These are phyloP conservation scores for Noctua fimbriata DNA, from an alignment of 2,888 invertebrate species.

Conservation along the genomic window DNA sequence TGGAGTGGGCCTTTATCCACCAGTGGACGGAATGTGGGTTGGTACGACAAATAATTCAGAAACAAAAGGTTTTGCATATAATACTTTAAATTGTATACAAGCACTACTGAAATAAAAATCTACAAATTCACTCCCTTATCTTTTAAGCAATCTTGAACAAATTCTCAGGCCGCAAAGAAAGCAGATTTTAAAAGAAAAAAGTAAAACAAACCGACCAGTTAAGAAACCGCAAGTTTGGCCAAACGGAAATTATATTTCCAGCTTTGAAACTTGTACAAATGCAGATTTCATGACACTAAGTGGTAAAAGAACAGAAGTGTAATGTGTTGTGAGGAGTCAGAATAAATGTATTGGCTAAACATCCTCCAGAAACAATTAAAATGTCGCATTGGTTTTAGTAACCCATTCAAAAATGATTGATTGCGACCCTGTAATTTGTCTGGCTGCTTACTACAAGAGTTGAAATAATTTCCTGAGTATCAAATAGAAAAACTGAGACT, in stretches of 20 bases:
- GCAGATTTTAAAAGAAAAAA: slow-evolving; percentile 23
- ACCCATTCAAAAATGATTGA: no score
- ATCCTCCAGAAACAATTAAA: no score
- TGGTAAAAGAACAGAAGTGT: not conserved
- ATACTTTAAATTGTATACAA: not conserved
- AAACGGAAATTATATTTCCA: slow-evolving; percentile 69
- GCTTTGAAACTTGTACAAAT: slow-evolving; percentile 52
- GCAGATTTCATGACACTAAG: not conserved
- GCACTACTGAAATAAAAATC: not conserved
- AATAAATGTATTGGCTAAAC: not conserved
- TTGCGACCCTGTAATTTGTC: no score
- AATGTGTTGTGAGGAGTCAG: not conserved
- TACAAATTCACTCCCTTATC: not conserved
- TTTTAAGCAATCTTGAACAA: slow-evolving; percentile 2
- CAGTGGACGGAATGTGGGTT: not conserved
- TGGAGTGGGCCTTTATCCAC: not conserved
- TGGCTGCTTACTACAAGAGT: no score
- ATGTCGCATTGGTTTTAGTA: no score
- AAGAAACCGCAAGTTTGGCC: slow-evolving; percentile 37
- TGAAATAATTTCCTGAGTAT: no score
- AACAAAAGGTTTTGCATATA: not conserved
- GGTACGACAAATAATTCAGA: not conserved
- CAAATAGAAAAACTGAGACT: no score
- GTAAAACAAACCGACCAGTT: slow-evolving; percentile 17
- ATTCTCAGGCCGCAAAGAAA: slow-evolving; percentile 14